Evolutionary conservation across 2,113 vertebrate genomes (phyloP), one percentile per base, ranked within the genome.

Genomic region (Scomber colias): DNA sequence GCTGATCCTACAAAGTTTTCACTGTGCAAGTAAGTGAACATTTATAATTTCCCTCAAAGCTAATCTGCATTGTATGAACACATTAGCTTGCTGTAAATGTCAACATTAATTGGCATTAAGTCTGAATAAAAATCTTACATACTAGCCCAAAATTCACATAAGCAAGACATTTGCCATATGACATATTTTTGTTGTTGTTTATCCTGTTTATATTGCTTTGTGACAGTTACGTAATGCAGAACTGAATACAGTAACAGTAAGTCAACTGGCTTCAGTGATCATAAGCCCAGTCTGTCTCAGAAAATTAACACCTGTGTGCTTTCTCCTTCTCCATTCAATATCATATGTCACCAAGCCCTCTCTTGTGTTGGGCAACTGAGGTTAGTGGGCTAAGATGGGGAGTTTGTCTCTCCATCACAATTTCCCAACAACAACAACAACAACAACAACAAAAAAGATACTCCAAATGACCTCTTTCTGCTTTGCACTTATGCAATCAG

Each of bases 21-120:
- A 31, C 24, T 27, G 21, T 46, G 7, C 75, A 70, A 73, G 62
- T 73, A 73, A 66, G 55, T 68, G 55, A 67, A 35, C 49, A 15
- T 62, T 61, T 46, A 14, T 30, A 40, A 27, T 56, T 73, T 65
- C 6, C n/a, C 14, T 40, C 27, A 40, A 27, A 71, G 49, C 71
- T 16, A 72, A 72, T 72, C 9, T 16, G 21, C 40, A 40, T 15
- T 4, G 13, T 24, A 7, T 44, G 49, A 62, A 30, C 71, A 35
- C n/a, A 21, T 40, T n/a, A 62, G 14, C 57, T 21, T 11, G 13
- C 17, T n/a, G 21, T 61, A 50, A 24, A 62, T 35, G 70, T 54
- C 30, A 62, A 11, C 57, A 45, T 45, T 63, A 19, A 45, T n/a
- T 45, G 19, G 13, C 49, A 53, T 54, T 45, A n/a, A 45, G 7